These are phyloP conservation scores for Cherax quadricarinatus DNA, from an alignment of 1,140 invertebrate genomes.

Conservation along the genomic window DNA sequence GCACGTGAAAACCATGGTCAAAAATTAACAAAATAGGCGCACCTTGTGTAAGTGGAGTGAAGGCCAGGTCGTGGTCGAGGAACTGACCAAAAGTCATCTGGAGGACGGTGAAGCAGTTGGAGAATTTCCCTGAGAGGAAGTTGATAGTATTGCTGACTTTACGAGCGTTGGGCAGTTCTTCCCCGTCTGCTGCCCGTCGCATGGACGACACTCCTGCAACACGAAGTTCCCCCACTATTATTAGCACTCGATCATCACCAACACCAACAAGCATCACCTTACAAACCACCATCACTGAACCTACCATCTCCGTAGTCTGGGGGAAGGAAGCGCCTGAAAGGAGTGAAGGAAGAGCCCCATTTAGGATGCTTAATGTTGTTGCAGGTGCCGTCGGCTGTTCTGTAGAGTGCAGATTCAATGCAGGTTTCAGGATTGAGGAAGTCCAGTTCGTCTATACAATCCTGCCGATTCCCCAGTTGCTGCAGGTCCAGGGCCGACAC, in stretches of 20 bases:
- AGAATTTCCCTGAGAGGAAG: constrained; percentile 87
- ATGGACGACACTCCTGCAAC: constrained; percentile 13
- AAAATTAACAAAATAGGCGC: background rate
- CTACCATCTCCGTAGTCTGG: constrained; percentile 16
- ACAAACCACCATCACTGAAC: background rate
- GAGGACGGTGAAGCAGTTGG: constrained; percentile 87
- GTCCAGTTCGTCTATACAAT: background rate
- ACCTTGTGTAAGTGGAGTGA: constrained; percentile 85
- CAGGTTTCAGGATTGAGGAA: background rate
- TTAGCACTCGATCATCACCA: background rate
- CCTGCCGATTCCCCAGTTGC: background rate
- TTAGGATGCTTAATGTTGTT: background rate
- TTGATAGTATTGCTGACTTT: constrained; percentile 89
- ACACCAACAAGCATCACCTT: background rate
- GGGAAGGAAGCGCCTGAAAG: background rate
- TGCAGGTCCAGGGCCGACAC: background rate
- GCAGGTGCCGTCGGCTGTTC: constrained; percentile 8
- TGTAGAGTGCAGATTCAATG: background rate
- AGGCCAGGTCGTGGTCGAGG: constrained; percentile 92
- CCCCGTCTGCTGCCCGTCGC: constrained; percentile 79
- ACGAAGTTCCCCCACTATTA: background rate
- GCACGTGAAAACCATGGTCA: too few species aligned
- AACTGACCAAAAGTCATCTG: constrained; percentile 93
- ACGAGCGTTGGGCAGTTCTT: constrained; percentile 86
- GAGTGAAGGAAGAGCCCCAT: background rate